Evolutionary conservation across 1,140 invertebrate genomes (phyloP).

Genomic region (Lethrus apterus): DNA sequence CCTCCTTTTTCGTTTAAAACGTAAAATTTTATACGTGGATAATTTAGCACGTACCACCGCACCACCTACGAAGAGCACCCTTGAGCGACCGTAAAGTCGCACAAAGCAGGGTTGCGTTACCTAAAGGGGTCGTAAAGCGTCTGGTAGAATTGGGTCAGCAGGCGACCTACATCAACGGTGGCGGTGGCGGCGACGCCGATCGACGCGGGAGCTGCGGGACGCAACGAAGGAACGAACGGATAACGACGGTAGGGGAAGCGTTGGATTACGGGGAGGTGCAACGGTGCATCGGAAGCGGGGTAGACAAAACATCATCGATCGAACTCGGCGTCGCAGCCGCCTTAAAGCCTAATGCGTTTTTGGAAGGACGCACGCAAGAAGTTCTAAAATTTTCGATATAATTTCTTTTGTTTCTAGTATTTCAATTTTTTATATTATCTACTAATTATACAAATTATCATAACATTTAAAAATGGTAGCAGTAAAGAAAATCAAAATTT

Average conservation of each 20-base stretch:
- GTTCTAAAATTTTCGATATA: too few relatives aligned
- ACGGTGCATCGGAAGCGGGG: slow-evolving; percentile 17
- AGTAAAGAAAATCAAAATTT: neutral
- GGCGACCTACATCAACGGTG: slow-evolving; percentile 17
- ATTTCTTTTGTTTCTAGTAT: too few relatives aligned
- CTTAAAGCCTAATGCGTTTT: slow-evolving; percentile 17
- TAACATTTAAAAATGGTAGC: too few relatives aligned
- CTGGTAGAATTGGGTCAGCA: slow-evolving; percentile 17
- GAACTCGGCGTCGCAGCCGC: slow-evolving; percentile 11
- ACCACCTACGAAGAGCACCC: neutral
- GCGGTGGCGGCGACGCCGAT: slow-evolving; percentile 10
- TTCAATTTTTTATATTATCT: too few relatives aligned
- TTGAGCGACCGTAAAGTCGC: slow-evolving; percentile 2
- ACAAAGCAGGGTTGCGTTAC: slow-evolving; percentile 11
- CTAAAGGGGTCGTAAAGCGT: slow-evolving; percentile 17
- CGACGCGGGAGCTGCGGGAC: neutral
- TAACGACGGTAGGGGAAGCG: neutral
- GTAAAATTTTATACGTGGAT: too few relatives aligned
- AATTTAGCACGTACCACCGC: too few relatives aligned
- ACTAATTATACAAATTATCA: too few relatives aligned
- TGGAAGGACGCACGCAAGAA: slow-evolving; percentile 1
- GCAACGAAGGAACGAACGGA: slow-evolving; percentile 1
- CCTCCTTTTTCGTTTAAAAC: too few relatives aligned
- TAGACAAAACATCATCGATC: slow-evolving; percentile 21
- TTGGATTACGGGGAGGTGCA: too few relatives aligned